Evolutionary conservation across 2,888 invertebrate genomes (phyloP).

Genomic region (Eupithecia abbreviata): DNA sequence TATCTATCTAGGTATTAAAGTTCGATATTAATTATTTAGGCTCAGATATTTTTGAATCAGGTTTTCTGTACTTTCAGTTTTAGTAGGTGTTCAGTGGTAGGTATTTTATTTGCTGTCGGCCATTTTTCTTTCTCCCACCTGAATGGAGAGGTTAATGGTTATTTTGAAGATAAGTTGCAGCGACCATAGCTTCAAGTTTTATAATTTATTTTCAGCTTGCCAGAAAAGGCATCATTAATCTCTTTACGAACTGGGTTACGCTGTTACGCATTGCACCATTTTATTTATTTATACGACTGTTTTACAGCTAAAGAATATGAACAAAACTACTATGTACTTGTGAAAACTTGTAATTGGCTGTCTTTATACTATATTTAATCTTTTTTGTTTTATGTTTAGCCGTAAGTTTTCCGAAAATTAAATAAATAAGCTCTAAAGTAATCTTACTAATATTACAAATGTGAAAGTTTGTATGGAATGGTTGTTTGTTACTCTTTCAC

Average conservation of each 20-base stretch:
- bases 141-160: neutral
- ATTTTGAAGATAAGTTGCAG: neutral
- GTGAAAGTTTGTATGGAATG: no score
- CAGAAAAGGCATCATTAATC: constrained; percentile 26
- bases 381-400: no score
- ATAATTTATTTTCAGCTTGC: constrained; percentile 24
- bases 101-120: neutral
- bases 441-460: no score
- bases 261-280: constrained; percentile 28
- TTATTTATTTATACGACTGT: neutral
- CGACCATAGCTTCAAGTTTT: constrained; percentile 5
- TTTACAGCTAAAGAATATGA: neutral
- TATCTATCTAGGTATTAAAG: no score
- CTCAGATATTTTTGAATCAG: neutral
- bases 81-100: neutral
- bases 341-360: no score
- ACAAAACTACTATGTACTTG: no score
- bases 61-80: neutral
- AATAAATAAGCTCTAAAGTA: no score
- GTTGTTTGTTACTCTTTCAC: no score
- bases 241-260: constrained; percentile 15
- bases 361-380: no score
- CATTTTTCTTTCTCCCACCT: neutral
- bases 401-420: no score
- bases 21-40: no score